These are phyloP conservation scores for Pterois miles DNA, from an alignment of 2,797 vertebrate genomes.

Conservation along the genomic window DNA sequence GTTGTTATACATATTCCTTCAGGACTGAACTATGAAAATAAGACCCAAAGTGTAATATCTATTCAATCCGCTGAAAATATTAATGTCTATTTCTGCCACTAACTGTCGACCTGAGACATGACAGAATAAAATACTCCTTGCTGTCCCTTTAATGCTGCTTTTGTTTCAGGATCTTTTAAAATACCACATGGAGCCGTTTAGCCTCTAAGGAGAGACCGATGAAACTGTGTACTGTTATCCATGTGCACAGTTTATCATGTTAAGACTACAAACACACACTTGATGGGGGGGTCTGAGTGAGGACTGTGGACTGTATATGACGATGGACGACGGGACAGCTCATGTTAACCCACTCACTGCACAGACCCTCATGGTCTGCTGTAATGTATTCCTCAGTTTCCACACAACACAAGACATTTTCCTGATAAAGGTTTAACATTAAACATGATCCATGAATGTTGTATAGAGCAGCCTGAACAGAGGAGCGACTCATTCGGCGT, in stretches of 20 bases:
- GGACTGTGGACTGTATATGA: too few species aligned
- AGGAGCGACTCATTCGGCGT: neutral
- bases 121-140: neutral
- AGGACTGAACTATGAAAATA: neutral
- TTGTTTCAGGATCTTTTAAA: neutral
- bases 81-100: neutral
- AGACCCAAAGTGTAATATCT: neutral
- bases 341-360: too few species aligned
- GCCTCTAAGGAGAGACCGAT: neutral
- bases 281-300: too few species aligned
- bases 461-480: neutral
- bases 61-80: neutral
- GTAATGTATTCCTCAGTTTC: neutral
- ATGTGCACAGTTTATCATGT: too few species aligned
- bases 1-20: neutral
- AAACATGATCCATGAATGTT: conserved; percentile 24
- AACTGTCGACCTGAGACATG: neutral
- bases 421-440: conserved; percentile 4
- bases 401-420: neutral
- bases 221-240: too few species aligned
- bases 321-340: too few species aligned
- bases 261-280: too few species aligned
- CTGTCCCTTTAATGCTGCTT: too few species aligned
- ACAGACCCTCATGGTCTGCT: too few species aligned
- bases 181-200: neutral